Evolutionary conservation across 2,113 vertebrate genomes (phyloP), one percentile per base, ranked within the genome.

Genomic region (Heterocephalus glaber): DNA sequence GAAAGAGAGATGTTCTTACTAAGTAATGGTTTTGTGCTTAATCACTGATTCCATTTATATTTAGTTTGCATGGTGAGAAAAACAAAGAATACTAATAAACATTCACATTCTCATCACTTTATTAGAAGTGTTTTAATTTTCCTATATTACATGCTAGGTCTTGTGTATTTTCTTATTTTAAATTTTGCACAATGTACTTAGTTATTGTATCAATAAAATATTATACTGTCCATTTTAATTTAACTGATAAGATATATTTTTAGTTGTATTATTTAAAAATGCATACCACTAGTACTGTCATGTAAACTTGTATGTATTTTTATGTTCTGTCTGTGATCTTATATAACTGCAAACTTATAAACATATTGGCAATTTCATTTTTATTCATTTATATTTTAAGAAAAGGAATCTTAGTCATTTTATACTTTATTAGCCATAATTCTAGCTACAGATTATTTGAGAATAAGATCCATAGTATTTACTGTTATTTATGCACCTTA

Each of bases 81-180:
- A 90, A 35, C 11, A n/a, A 13, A 95, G 80, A 92, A 82, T 60
- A 56, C 1, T 26, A 80, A 26, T 16, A 81, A 81, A 66, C 13
- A 52, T 61, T 6, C 20, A 68, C 7, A 56, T 94, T n/a, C 35
- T 49, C 33, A 60, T 86, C 22, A 65, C 17, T 88, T 90, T 19
- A 44, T 91, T 86, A 77, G 85, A 80, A 54, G 14, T 85, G 24
- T 41, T 89, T 93, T 84, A 89, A 92, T 88, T 95, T 68, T 33
- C 30, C 49, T 76, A 0, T 33, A 41, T 83, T 70, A 54, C 22
- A 86, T 91, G 65, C 33, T 66, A 52, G 47, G 77, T 93, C 30
- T 49, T 88, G 0, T 83, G 47, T 83, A 13, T 94, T 87, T 89
- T 58, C 13, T 76, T 87, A 68, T n/a, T 65, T 96, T 38, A 63